phyloP scores from a whole-genome alignment of 2,113 vertebrate species.

The Camelus dromedarius region DNA sequence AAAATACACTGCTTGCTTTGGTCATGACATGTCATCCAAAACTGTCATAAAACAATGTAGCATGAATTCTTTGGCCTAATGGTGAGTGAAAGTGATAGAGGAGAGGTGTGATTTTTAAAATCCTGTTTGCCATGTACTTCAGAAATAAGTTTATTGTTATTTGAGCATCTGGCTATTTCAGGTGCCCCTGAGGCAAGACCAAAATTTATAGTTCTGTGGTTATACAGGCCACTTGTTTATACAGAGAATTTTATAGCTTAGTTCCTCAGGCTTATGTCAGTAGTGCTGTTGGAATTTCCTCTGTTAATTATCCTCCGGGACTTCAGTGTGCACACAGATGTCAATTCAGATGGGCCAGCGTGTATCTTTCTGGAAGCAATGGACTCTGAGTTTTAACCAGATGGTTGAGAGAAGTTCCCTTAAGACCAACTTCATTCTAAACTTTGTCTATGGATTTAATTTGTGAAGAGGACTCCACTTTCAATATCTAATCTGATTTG shows the following conservation, averaged over 20 bases:
- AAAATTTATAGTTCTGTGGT: constrained; percentile 82
- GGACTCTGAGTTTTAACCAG: constrained; percentile 81
- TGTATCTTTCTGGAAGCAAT: constrained; percentile 81
- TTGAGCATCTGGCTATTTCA: constrained; percentile 81
- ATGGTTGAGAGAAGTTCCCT: constrained; percentile 81
- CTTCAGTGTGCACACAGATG: constrained; percentile 78
- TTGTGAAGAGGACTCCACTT: constrained; percentile 69
- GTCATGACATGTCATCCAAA: constrained; percentile 19
- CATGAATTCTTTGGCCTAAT: constrained; percentile 32
- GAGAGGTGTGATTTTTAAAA: constrained; percentile 57
- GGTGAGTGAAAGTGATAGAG: constrained; percentile 18
- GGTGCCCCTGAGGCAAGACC: constrained; percentile 68
- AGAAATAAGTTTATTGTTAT: constrained; percentile 75
- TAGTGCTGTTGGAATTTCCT: constrained; percentile 73
- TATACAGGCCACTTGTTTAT: constrained; percentile 82
- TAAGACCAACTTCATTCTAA: constrained; percentile 75
- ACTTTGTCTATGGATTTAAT: constrained; percentile 79
- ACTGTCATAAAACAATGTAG: neutral
- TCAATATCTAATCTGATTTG: constrained; percentile 64
- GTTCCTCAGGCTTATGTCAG: constrained; percentile 80
- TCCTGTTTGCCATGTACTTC: constrained; percentile 62
- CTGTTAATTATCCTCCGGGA: constrained; percentile 79
- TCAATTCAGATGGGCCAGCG: constrained; percentile 82
- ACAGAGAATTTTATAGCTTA: constrained; percentile 78
- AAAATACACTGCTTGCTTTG: neutral